Base-by-base conservation (phyloP, 2,888 invertebrate species). In the Aporophyla nigra region DNA sequence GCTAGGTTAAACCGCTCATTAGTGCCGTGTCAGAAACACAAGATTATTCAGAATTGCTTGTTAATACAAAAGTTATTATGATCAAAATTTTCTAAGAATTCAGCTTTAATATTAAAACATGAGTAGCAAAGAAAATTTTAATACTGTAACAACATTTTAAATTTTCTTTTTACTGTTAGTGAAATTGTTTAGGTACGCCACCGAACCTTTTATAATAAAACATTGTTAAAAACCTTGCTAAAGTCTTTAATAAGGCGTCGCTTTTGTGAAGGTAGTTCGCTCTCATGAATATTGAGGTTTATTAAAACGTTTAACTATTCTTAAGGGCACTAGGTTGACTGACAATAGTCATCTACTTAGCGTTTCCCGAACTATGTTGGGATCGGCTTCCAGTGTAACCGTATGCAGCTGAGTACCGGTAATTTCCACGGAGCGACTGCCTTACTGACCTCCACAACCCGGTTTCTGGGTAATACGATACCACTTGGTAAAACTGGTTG, bases 1-100 rank as follows among this genome's bases (percentile, higher is more conserved):
- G 70, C 61, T 73, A 59, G 10, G 63, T 67, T 70, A 51, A 71
- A 84, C 27, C 68, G 65, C 75, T 84, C 78, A 82, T 86, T 82
- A 86, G 62, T 43, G 59, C 43, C 68, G 63, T 78, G 80, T 84
- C 80, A 82, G 76, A 86, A 86, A 76, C 84, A 86, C 54, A 58
- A 78, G 59, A 76, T 77, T 82, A 67, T 77, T 67, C 68, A 67
- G n/a, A 82, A 86, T 78, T 80, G 61, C 67, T 80, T 74, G 70
- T 75, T 74, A 67, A 65, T 70, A 54, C 40, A 73, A 82, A 83
- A 80, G 54, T 68, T 75, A 63, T 71, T 68, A 79, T 43, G 40
- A 73, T 61, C 24, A 58, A 71, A n/a, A 73, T 79, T 65, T 82
- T 78, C 78, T 73, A 4, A 9, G 61, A 71, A 74, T 16, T 58